phyloP scores from a whole-genome alignment of 2,888 invertebrate species.

The Morpho deidamia region DNA sequence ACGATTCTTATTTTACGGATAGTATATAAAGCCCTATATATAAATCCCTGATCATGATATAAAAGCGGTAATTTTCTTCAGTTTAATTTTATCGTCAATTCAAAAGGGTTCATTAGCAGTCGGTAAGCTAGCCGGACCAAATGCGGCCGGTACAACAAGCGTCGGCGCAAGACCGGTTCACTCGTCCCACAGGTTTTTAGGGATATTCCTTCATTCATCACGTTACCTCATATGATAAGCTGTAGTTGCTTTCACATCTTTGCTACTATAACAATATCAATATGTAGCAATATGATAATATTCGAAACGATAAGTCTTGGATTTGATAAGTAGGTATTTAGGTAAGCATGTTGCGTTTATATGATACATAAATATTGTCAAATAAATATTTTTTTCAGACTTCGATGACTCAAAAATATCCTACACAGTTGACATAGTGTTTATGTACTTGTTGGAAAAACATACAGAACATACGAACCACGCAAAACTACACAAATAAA shows the following conservation, averaged over 20 bases:
- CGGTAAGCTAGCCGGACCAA: slow-evolving; percentile 20
- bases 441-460: no score
- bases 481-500: no score
- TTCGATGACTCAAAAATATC: not conserved
- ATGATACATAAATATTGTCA: not conserved
- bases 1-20: no score
- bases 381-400: not conserved
- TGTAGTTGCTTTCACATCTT: not conserved
- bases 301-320: slow-evolving; percentile 1
- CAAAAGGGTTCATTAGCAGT: slow-evolving; percentile 35
- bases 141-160: slow-evolving; percentile 47
- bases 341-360: not conserved
- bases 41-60: not conserved
- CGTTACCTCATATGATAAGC: slow-evolving; percentile 8
- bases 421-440: no score
- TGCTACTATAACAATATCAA: not conserved
- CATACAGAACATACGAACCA: no score
- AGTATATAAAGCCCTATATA: no score
- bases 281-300: not conserved
- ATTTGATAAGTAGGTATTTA: not conserved
- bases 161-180: slow-evolving; percentile 32
- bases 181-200: slow-evolving; percentile 59
- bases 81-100: slow-evolving; percentile 30
- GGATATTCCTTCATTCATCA: slow-evolving; percentile 41
- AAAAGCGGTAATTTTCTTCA: slow-evolving; percentile 17